A percentile compares a stretch with the other conserved stretches of the same genome.
These are phyloP conservation scores for Catharus minimus DNA, from an alignment of 2,113 vertebrate species.

Conservation along the genomic window DNA sequence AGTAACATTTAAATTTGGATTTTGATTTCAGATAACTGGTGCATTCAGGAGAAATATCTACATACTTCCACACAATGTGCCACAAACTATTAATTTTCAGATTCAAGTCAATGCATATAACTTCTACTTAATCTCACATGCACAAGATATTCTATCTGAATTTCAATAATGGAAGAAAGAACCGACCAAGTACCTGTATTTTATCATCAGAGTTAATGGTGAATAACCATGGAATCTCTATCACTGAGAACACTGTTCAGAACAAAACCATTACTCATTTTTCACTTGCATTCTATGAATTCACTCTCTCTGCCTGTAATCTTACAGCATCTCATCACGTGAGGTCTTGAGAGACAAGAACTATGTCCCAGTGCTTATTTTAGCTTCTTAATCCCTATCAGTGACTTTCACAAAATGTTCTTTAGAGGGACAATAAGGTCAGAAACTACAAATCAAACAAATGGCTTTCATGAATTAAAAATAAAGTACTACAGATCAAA, in stretches of 20 bases:
- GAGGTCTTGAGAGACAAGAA: slow-evolving; percentile 38
- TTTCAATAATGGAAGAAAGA: not conserved
- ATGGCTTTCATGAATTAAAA: slow-evolving; percentile 54
- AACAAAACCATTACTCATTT: slow-evolving; percentile 56
- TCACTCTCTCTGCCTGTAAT: not conserved
- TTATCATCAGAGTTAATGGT: not conserved
- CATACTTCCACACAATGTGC: not conserved
- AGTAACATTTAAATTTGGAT: not conserved
- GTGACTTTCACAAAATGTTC: slow-evolving; percentile 35
- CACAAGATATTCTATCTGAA: not conserved
- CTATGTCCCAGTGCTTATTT: slow-evolving; percentile 31
- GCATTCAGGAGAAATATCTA: not conserved
- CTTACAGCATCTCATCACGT: slow-evolving; percentile 7
- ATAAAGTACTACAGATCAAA: slow-evolving; percentile 9
- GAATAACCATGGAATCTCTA: not conserved
- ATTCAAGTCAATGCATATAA: not conserved
- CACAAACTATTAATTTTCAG: not conserved
- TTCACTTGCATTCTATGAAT: slow-evolving; percentile 15
- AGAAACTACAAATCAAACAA: slow-evolving; percentile 32
- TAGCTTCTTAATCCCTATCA: slow-evolving; percentile 21
- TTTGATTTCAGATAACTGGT: not conserved
- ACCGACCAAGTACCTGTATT: not conserved
- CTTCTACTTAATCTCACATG: not conserved
- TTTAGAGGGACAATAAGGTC: slow-evolving; percentile 17
- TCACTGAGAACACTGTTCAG: not conserved